Evolutionary conservation across 2,797 vertebrate genomes (phyloP).

Genomic region (Lutjanus argentimaculatus): DNA sequence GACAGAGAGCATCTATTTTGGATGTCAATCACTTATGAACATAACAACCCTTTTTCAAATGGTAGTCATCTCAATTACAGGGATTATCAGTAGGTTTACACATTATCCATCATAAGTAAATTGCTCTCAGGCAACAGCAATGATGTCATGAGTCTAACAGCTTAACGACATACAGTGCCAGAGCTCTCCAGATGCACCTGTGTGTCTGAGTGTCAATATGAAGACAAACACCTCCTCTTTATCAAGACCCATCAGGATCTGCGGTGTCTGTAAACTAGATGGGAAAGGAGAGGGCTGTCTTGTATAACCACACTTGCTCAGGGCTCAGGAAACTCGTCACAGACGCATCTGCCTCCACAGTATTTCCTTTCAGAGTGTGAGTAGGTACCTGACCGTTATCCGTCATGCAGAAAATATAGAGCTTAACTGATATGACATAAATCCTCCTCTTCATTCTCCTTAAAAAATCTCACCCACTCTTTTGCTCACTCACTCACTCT

Average conservation of each 20-base stretch:
- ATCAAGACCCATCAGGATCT: constrained; percentile 39
- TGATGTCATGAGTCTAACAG: neutral
- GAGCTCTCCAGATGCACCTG: constrained; percentile 5
- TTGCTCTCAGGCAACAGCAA: neutral
- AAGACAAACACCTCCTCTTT: constrained; percentile 30
- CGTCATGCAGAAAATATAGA: constrained; percentile 72
- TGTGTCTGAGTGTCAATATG: constrained; percentile 35
- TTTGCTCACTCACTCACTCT: constrained; percentile 30
- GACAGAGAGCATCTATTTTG: constrained; percentile 7
- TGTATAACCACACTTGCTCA: constrained; percentile 70
- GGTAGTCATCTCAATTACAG: constrained; percentile 8
- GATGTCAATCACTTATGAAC: constrained; percentile 16
- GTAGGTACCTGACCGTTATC: constrained; percentile 75
- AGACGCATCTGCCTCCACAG: constrained; percentile 77
- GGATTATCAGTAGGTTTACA: neutral
- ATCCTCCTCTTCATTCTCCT: constrained; percentile 72
- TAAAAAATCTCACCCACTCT: constrained; percentile 37
- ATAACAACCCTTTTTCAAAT: constrained; percentile 16
- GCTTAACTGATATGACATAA: constrained; percentile 67
- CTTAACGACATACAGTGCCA: neutral
- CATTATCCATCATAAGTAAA: neutral
- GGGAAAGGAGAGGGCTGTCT: constrained; percentile 54
- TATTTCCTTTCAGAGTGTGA: constrained; percentile 71
- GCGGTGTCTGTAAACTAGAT: constrained; percentile 36
- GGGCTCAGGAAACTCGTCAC: constrained; percentile 78